These are phyloP conservation scores for Drosophila imparisetae DNA, from an alignment of 2,888 invertebrate species.

Conservation along the genomic window DNA sequence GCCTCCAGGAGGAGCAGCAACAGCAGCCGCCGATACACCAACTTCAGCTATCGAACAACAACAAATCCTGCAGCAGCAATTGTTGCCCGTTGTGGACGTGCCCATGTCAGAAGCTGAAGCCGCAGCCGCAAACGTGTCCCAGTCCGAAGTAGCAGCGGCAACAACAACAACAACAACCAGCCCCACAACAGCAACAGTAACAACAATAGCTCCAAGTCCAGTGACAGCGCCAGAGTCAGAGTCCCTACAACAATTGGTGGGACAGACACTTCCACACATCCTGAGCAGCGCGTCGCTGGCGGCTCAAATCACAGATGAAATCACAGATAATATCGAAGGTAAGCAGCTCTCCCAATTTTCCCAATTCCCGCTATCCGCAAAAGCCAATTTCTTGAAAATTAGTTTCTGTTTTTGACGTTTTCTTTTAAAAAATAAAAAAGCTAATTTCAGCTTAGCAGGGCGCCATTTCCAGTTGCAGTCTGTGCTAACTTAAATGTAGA, in stretches of 20 bases:
- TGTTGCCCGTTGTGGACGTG: constrained; percentile 19
- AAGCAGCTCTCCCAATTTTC: constrained; percentile 16
- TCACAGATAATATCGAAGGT: constrained; percentile 81
- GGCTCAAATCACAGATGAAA: constrained; percentile 77
- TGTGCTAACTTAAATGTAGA: background rate
- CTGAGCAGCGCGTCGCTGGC: constrained; percentile 11
- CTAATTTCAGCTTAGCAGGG: background rate
- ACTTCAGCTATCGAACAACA: constrained; percentile 10
- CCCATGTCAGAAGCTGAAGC: constrained; percentile 45
- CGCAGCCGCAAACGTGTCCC: constrained; percentile 19
- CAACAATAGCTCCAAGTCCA: constrained; percentile 16
- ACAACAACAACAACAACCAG: constrained; percentile 10
- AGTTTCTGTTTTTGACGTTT: background rate
- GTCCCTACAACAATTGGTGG: constrained; percentile 14
- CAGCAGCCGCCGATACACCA: constrained; percentile 1
- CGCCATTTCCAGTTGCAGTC: background rate
- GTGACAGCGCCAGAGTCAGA: constrained; percentile 16
- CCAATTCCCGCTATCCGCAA: background rate
- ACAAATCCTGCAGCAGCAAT: constrained; percentile 16
- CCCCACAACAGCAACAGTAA: background rate
- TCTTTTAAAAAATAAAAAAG: too few relatives aligned
- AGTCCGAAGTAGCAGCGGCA: constrained; percentile 40
- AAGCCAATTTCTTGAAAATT: constrained; percentile 3
- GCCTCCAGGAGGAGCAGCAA: constrained; percentile 16
- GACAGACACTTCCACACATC: constrained; percentile 14